Conservation (phyloP, 2,888 invertebrate genomes). For the Endotricha flammealis region DNA sequence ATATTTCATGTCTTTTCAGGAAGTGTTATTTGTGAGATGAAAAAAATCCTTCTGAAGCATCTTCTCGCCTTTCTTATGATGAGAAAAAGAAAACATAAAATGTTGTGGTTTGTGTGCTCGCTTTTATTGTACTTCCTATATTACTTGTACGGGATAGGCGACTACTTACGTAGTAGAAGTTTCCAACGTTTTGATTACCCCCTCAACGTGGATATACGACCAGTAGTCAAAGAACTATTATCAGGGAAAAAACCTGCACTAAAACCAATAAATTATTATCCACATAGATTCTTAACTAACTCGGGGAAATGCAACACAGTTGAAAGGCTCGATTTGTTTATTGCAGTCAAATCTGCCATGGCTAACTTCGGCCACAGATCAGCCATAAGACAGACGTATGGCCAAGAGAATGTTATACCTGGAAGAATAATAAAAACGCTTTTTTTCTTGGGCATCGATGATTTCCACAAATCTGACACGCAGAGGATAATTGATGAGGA, state of each 20-base stretch:
- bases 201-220: slow-evolving; percentile 82
- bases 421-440: slow-evolving; percentile 86
- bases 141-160: slow-evolving; percentile 82
- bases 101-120: slow-evolving; percentile 40
- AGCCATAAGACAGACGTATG: slow-evolving; percentile 90
- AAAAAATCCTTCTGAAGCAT: too few species aligned
- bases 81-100: slow-evolving; percentile 64
- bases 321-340: slow-evolving; percentile 81
- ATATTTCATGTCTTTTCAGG: too few species aligned
- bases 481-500: slow-evolving; percentile 82
- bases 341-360: slow-evolving; percentile 89
- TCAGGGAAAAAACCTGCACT: slow-evolving; percentile 77
- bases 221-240: slow-evolving; percentile 79
- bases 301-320: slow-evolving; percentile 69
- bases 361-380: slow-evolving; percentile 82
- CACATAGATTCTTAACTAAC: slow-evolving; percentile 78
- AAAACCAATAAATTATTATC: slow-evolving; percentile 83
- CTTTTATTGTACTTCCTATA: slow-evolving; percentile 38
- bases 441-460: slow-evolving; percentile 84
- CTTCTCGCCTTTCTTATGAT: slow-evolving; percentile 31
- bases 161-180: slow-evolving; percentile 83
- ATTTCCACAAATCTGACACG: slow-evolving; percentile 52
- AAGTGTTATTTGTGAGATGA: too few species aligned
- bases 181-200: slow-evolving; percentile 89
- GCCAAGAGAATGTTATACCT: slow-evolving; percentile 86